These are phyloP conservation scores for Erebia ligea DNA, from an alignment of 2,888 invertebrate genomes.

Conservation along the genomic window DNA sequence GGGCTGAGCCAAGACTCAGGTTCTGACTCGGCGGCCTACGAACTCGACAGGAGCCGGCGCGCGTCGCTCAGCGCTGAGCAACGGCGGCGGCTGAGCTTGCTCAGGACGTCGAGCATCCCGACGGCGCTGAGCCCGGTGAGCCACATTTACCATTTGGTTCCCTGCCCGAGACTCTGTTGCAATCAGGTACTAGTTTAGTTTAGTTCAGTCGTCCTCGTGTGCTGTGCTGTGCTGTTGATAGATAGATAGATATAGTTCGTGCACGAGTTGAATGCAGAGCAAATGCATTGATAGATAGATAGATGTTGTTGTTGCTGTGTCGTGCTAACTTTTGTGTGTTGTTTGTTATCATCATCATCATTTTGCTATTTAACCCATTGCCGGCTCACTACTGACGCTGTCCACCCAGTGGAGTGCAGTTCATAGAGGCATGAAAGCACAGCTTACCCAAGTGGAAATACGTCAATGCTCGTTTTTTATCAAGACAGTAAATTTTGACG, in stretches of 20 bases:
- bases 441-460: too few species aligned
- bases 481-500: too few species aligned
- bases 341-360: too few species aligned
- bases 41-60: conserved; percentile 74
- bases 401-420: too few species aligned
- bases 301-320: conserved; percentile 18
- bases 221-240: conserved; percentile 29
- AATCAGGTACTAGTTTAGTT: conserved; percentile 66
- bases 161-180: conserved; percentile 81
- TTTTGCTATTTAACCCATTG: too few species aligned
- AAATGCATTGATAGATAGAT: too few species aligned
- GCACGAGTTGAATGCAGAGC: too few species aligned
- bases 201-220: conserved; percentile 38
- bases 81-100: conserved; percentile 70
- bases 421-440: too few species aligned
- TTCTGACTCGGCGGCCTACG: conserved; percentile 66
- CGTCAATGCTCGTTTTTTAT: too few species aligned
- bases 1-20: conserved; percentile 64
- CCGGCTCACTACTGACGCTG: too few species aligned
- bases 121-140: conserved; percentile 77
- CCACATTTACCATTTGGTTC: conserved; percentile 83
- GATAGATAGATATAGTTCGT: too few species aligned
- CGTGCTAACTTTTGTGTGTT: conserved; percentile 29
- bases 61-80: conserved; percentile 76
- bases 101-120: conserved; percentile 69